Conservation (phyloP, 2,113 vertebrate genomes). For the Podilymbus podiceps region DNA sequence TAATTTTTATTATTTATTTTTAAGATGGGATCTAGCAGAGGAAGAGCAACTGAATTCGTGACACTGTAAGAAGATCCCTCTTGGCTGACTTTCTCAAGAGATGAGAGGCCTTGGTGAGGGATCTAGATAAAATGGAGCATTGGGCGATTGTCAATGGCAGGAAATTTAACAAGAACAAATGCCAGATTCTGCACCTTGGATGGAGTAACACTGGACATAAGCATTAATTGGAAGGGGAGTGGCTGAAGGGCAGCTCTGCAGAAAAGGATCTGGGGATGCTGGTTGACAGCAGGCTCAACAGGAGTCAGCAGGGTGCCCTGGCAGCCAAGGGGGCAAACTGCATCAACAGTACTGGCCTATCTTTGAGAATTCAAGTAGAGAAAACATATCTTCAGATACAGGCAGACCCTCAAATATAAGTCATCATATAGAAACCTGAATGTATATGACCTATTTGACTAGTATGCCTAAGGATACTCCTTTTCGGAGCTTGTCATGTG, state of each 20-base stretch:
- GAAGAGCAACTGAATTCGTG: neutral
- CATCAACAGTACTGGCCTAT: neutral
- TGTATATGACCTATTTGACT: neutral
- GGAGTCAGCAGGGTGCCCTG: too few species aligned
- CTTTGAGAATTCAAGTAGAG: neutral
- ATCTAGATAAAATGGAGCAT: too few species aligned
- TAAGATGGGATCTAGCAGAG: rapidly evolving
- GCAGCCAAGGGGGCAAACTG: rapidly evolving
- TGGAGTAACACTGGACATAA: neutral
- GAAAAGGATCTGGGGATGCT: neutral
- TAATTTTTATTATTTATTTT: neutral
- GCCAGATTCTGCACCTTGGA: neutral
- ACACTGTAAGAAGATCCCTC: rapidly evolving
- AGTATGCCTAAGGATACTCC: neutral
- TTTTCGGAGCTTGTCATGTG: neutral
- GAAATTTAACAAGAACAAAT: neutral
- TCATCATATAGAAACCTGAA: neutral
- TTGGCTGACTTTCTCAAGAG: rapidly evolving
- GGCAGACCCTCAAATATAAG: neutral
- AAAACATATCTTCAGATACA: neutral
- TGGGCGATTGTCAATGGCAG: rapidly evolving
- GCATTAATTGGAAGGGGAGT: neutral
- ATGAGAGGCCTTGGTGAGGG: neutral
- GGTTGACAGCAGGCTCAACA: neutral
- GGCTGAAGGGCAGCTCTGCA: neutral